Conservation (phyloP, 2,888 invertebrate species). For the Danaus chrysippus region DNA sequence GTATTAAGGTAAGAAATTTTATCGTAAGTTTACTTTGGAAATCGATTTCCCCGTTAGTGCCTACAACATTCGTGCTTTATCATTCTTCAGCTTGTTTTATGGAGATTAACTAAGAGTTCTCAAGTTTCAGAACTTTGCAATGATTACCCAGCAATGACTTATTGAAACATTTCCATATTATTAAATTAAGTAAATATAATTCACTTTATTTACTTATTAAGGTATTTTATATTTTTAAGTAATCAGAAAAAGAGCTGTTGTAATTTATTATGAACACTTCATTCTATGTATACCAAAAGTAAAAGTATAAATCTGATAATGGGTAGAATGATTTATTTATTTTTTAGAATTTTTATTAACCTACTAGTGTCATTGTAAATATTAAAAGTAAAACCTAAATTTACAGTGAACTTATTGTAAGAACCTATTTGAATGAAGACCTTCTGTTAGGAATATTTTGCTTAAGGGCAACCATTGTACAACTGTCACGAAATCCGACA, state of each 20-base stretch:
- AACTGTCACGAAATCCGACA: constrained; percentile 69
- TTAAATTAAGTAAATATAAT: neutral
- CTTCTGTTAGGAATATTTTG: constrained; percentile 62
- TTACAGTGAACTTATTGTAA: constrained; percentile 64
- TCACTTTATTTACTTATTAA: too few relatives aligned
- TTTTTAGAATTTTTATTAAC: too few relatives aligned
- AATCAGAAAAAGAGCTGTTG: too few relatives aligned
- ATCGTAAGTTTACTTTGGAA: constrained; percentile 22
- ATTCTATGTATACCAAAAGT: too few relatives aligned
- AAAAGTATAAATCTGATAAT: too few relatives aligned
- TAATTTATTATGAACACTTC: too few relatives aligned
- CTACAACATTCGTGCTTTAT: constrained; percentile 51
- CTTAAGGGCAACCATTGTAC: constrained; percentile 61
- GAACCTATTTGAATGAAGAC: constrained; percentile 50
- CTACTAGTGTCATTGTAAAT: neutral
- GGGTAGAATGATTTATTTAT: too few relatives aligned
- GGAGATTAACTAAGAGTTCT: constrained; percentile 44
- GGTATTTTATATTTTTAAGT: too few relatives aligned
- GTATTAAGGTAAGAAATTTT: neutral
- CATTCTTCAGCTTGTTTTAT: constrained; percentile 48
- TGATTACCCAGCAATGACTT: constrained; percentile 48
- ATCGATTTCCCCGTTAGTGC: constrained; percentile 25
- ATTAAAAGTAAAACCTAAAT: constrained; percentile 37
- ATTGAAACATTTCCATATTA: constrained; percentile 35
- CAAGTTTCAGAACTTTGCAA: constrained; percentile 42